Conservation (phyloP, 2,888 invertebrate species). For the Pseudanteris insignis region DNA sequence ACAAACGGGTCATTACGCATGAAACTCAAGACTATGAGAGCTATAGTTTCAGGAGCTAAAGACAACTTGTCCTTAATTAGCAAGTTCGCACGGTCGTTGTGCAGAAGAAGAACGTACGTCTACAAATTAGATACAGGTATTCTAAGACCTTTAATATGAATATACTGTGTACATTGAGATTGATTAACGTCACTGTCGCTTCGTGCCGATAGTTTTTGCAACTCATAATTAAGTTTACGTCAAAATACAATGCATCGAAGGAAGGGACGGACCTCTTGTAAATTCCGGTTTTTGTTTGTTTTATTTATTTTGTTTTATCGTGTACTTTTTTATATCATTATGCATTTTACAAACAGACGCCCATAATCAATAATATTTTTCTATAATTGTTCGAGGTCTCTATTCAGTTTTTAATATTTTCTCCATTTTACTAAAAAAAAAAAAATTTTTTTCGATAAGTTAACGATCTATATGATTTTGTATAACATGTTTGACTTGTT, state of each 20-base stretch:
- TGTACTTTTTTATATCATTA: slow-evolving; percentile 15
- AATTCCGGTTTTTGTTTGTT: neutral
- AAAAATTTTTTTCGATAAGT: no score
- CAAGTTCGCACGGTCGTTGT: slow-evolving; percentile 48
- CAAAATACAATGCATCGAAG: slow-evolving; percentile 44
- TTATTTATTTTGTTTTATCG: slow-evolving; percentile 1
- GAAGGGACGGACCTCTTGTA: slow-evolving; percentile 45
- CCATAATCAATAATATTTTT: neutral
- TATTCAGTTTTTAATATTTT: no score
- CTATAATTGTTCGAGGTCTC: slow-evolving; percentile 1
- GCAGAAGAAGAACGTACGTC: slow-evolving; percentile 47
- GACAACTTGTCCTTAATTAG: slow-evolving; percentile 37
- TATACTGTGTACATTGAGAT: slow-evolving; percentile 48
- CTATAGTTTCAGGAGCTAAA: slow-evolving; percentile 36
- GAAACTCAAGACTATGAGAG: slow-evolving; percentile 40
- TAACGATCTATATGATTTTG: no score
- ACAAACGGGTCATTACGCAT: slow-evolving; percentile 33
- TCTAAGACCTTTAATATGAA: slow-evolving; percentile 48
- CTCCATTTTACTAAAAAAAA: slow-evolving; percentile 1
- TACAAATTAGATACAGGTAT: slow-evolving; percentile 50
- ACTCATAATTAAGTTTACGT: slow-evolving; percentile 36
- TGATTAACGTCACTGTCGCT: slow-evolving; percentile 49
- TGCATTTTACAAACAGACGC: slow-evolving; percentile 6
- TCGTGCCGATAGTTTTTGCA: slow-evolving; percentile 48
- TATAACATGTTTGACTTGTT: no score